Percentiles rank a stretch among this genome's conserved stretches.
phyloP scores from a whole-genome alignment of 2,113 vertebrate species.

The cat (Felis catus) region DNA sequence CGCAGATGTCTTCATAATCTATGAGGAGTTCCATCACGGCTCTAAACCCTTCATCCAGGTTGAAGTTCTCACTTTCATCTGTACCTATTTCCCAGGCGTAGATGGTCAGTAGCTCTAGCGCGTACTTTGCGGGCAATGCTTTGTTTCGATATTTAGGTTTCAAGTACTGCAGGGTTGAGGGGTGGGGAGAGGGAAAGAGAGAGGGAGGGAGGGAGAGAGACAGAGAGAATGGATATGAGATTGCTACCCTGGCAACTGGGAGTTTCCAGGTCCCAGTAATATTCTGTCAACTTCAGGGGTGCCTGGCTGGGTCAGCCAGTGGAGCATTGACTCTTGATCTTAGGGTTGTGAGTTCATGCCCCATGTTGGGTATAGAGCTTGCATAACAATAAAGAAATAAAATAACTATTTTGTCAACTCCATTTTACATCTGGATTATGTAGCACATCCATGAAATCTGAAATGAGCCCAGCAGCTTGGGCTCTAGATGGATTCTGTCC shows the following conservation, averaged over 20 bases:
- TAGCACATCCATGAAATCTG: not conserved
- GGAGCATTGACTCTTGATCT: not conserved
- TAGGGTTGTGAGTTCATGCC: not conserved
- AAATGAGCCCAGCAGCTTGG: not conserved
- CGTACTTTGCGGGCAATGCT: conserved; percentile 81
- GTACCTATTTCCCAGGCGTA: conserved; percentile 47
- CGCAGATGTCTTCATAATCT: conserved; percentile 52
- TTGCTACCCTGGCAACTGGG: not conserved
- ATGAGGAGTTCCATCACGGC: conserved; percentile 72
- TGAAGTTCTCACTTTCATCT: not conserved
- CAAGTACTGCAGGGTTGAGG: not conserved
- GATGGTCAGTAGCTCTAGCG: conserved; percentile 84
- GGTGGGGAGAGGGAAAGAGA: not conserved
- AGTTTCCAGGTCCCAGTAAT: not conserved
- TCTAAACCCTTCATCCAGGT: conserved; percentile 51
- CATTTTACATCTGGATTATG: not conserved
- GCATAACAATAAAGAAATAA: not conserved
- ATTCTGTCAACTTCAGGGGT: not conserved
- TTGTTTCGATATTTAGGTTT: accelerated
- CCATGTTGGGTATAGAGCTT: not conserved
- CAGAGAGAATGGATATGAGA: not conserved
- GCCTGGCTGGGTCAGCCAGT: not conserved
- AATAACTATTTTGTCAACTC: not conserved
- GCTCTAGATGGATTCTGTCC: not conserved
- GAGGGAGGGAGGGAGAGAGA: not conserved